Base-by-base conservation (phyloP, 2,888 invertebrate genomes). In the Slavum lentiscoides region DNA sequence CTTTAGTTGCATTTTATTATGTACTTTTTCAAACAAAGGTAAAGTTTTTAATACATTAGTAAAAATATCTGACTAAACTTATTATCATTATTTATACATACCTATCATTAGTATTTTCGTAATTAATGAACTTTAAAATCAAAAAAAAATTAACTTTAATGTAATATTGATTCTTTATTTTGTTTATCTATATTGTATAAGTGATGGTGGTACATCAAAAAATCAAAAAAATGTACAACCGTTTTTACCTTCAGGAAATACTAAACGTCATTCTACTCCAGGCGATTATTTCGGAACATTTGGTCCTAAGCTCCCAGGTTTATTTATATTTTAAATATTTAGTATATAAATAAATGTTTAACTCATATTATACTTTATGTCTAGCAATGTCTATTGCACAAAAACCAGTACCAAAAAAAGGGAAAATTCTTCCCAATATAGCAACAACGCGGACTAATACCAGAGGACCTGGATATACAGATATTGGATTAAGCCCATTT, bases 261-360 rank as follows among this genome's bases (percentile, higher is more conserved):
- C 86, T 0, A 89, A 89, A 84, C 84, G 85, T 73, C 88, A 88
- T 83, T 86, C 88, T 2, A 87, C 88, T 13, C 88, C 89, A 1
- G 89, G 89, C 21, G 90, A 90, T 84, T 88, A 87, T 84, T 87
- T 87, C 83, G 90, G 90, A 19, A 88, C 89, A 68, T 84, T 90
- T 86, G 84, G 84, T 17, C 83, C 81, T 15, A 83, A 83, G 73
- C 83, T 84, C 68, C 82, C 83, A 82, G 83, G 84, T 85, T 82
- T 17, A 9, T 30, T 39, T 68, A 21, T 19, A 13, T 23, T 21
- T 15, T 23, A 17, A 55, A 19, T 37, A 70, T n/a, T 15, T 37
- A 37, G 37, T 37, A 37, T n/a, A 1, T n/a, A 8, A 15, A 15
- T 70, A 17, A 2, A 61, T 13, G 21, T 21, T 13, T 2, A 4